Evolutionary conservation across 1,140 invertebrate genomes (phyloP), one percentile per base, ranked within the genome.

Genomic region (Hesperophylax magnus): DNA sequence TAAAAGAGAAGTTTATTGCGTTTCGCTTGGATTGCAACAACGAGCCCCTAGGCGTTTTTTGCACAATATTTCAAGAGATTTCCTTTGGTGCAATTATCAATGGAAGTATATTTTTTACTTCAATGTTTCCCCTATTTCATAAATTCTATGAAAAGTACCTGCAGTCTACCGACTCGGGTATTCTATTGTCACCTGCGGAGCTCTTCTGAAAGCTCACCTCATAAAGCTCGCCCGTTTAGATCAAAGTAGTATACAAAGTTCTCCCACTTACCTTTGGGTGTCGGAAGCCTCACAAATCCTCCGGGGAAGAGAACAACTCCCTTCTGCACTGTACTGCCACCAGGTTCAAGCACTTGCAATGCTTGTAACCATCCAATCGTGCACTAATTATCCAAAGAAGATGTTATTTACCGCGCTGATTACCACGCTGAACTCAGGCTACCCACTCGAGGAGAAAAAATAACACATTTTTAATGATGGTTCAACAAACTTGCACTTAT

Each of bases 241-340:
- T 61, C n/a, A 24, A 7, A 3, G 17, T 17, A 65, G 17, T n/a
- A 31, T 31, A 65, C 63, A 65, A 65, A 65, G 63, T 39, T 31
- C 27, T 60, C 75, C 80, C 80, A 81, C 80, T 81, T 76, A 81
- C 80, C 80, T 34, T 24, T 56, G 34, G 17, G 11, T 47, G 65
- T 81, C 72, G 14, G 80, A 78, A 78, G 53, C 39, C 80, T 58
- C 61, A 71, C 67, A 47, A 61, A 27, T 61, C 15, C 65, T 58
- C 63, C 31, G 69, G 52, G 20, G 22, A 63, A 61, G 56, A 8
- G 27, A 79, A 65, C 14, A 39, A 79, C 22, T 17, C 39, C 69
- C 77, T 24, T n/a, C 72, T 14, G 24, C 53, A 75, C 72, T 60
- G 17, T 34, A 27, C 72, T 53, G n/a, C 17, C n/a, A 56, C n/a